These are phyloP conservation scores for Rhaphigaster nebulosa DNA, from an alignment of 2,888 invertebrate genomes.

Conservation along the genomic window DNA sequence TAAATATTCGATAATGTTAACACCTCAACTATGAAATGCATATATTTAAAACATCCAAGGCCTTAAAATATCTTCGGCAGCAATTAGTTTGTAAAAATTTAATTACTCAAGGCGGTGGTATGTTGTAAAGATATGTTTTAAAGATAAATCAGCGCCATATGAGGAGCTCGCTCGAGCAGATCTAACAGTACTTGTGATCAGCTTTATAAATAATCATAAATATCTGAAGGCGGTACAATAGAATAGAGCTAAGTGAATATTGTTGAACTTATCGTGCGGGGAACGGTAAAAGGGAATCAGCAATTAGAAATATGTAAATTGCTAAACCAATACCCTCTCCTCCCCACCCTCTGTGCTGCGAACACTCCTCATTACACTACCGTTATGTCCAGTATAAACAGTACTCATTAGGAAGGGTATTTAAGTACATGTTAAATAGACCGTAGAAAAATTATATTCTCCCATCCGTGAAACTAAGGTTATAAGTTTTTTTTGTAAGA, in stretches of 20 bases:
- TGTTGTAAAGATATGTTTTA: neutral
- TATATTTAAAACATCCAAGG: no score
- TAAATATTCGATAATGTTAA: no score
- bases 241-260: neutral
- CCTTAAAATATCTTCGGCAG: no score
- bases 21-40: no score
- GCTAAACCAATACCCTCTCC: neutral
- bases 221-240: conserved; percentile 12
- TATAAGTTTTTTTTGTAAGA: no score
- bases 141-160: neutral
- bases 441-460: neutral
- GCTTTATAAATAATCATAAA: conserved; percentile 6
- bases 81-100: no score
- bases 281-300: neutral
- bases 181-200: neutral
- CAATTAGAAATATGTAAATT: conserved; percentile 30
- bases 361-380: neutral
- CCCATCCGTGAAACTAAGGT: neutral
- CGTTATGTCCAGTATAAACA: neutral
- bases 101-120: neutral
- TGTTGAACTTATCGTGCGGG: neutral
- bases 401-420: neutral
- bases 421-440: neutral
- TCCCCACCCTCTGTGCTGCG: no score
- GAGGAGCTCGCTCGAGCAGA: neutral